Conservation (phyloP, 37 sponge, comb jelly and placozoan species). For the Theonella swinhoei region DNA sequence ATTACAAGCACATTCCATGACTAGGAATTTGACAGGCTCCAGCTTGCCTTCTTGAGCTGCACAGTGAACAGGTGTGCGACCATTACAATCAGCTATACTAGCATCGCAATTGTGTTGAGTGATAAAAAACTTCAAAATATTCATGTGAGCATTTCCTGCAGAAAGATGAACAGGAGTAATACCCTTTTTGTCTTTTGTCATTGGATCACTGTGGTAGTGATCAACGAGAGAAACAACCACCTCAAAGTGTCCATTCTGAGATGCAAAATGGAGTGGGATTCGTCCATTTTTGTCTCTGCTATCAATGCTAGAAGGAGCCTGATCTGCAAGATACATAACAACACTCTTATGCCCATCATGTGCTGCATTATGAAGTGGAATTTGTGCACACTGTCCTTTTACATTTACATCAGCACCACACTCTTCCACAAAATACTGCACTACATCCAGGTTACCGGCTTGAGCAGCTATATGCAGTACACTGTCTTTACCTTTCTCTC, state of each 20-base stretch:
- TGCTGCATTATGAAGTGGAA: constrained; percentile 33
- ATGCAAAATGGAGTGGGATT: constrained; percentile 40
- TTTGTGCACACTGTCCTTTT: constrained; percentile 5
- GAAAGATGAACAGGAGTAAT: constrained; percentile 46
- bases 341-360: constrained; percentile 17
- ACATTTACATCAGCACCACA: neutral
- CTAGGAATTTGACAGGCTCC: constrained; percentile 53
- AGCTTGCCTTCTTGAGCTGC: constrained; percentile 48
- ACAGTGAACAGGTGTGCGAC: constrained; percentile 42
- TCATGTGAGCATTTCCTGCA: constrained; percentile 36
- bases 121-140: constrained; percentile 30
- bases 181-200: constrained; percentile 16
- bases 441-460: constrained; percentile 14
- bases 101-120: neutral
- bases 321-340: neutral
- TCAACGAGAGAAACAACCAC: constrained; percentile 26
- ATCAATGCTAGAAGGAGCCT: neutral
- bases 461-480: constrained; percentile 21
- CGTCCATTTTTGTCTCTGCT: neutral
- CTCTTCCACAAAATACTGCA: constrained; percentile 1
- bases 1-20: constrained; percentile 19
- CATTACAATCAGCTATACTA: constrained; percentile 11
- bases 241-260: constrained; percentile 17
- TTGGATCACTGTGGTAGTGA: neutral
- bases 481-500: constrained; percentile 30